These are phyloP conservation scores for Apis florea DNA, from an alignment of 1,140 invertebrate genomes.

Conservation along the genomic window DNA sequence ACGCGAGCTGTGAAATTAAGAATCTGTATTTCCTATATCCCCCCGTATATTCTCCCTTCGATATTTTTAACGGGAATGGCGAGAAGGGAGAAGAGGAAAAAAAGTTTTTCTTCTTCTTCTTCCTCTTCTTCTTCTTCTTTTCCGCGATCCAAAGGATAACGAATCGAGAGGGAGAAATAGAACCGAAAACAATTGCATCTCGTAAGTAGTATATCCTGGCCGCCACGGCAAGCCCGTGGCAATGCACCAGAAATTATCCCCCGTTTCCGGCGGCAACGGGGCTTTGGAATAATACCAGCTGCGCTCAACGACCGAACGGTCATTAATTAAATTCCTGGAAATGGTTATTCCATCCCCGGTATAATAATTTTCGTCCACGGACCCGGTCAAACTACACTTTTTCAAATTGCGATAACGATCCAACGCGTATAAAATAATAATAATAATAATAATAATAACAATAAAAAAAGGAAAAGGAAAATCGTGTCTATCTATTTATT, in stretches of 20 bases:
- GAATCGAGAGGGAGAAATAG: conserved; percentile 12
- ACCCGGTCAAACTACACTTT: not conserved
- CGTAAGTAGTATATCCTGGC: conserved; percentile 37
- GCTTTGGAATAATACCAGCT: conserved; percentile 16
- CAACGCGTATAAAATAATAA: no score
- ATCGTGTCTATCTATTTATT: no score
- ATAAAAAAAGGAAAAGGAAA: no score
- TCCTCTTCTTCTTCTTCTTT: no score
- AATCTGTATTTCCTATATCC: no score
- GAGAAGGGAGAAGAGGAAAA: not conserved
- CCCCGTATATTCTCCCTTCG: no score
- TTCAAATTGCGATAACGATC: not conserved
- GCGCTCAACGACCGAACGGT: conserved; percentile 13
- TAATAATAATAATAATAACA: no score
- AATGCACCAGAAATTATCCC: conserved; percentile 40
- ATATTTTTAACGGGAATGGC: no score
- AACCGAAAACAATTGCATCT: conserved; percentile 21
- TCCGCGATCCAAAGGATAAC: not conserved
- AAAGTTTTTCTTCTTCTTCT: not conserved
- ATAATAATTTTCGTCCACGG: not conserved
- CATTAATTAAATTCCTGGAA: conserved; percentile 43
- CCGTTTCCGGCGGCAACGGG: conserved; percentile 22
- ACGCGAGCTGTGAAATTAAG: no score
- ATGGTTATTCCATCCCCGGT: conserved; percentile 1
- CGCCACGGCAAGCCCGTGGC: not conserved